A percentile compares a stretch with the other conserved stretches of the same genome.
Evolutionary conservation across 2,113 vertebrate genomes (phyloP).

Genomic region (Zosterops lateralis): DNA sequence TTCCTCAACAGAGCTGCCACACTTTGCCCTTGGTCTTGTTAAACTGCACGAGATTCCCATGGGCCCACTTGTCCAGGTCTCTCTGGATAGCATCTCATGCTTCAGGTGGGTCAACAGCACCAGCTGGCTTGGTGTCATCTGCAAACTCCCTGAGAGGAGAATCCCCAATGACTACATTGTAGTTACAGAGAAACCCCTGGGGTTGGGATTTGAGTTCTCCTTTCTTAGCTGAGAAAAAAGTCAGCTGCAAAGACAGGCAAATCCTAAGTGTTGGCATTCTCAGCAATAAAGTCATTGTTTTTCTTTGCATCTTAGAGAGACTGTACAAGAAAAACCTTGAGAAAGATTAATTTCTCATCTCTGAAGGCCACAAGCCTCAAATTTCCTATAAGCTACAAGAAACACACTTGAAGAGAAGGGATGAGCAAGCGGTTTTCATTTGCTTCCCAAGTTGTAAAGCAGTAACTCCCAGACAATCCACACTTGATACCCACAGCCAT

Average conservation of each 20-base stretch:
- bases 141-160: background rate
- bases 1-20: background rate
- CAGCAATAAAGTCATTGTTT: background rate
- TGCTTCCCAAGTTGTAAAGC: background rate
- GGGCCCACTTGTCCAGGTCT: background rate
- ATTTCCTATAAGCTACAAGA: background rate
- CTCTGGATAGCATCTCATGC: background rate
- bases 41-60: background rate
- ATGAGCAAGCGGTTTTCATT: accelerated
- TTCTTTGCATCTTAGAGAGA: background rate
- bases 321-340: background rate
- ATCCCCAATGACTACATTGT: background rate
- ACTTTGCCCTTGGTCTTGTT: background rate
- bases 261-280: background rate
- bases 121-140: background rate
- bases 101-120: background rate
- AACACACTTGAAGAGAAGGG: background rate
- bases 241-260: background rate
- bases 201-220: background rate
- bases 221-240: background rate
- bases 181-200: background rate
- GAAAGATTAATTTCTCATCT: background rate
- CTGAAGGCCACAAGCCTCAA: background rate
- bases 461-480: background rate
- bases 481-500: background rate